These are phyloP conservation scores for Drepanosiphum platanoidis DNA, from an alignment of 2,888 invertebrate species.

Conservation along the genomic window DNA sequence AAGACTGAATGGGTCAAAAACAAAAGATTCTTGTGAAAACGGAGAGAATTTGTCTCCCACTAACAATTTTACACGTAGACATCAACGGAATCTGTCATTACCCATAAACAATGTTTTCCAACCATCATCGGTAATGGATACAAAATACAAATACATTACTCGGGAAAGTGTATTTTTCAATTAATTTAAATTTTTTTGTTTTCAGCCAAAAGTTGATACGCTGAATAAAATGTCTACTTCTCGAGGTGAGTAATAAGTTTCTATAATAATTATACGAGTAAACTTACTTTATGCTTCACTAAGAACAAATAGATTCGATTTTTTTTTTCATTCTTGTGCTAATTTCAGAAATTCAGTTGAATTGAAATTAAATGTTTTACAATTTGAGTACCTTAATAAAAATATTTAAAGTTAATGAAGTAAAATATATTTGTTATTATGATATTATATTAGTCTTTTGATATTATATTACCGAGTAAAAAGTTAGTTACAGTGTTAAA, in stretches of 20 bases:
- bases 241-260: constrained; percentile 15
- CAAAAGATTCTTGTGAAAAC: constrained; percentile 24
- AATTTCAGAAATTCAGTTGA: too few relatives aligned
- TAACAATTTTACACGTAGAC: constrained; percentile 21
- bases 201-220: constrained; percentile 24
- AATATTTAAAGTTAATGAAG: neutral
- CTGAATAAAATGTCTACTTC: constrained; percentile 10
- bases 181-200: neutral
- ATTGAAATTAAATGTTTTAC: too few relatives aligned
- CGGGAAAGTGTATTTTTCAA: too few relatives aligned
- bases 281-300: too few relatives aligned
- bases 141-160: neutral
- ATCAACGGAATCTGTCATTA: constrained; percentile 54
- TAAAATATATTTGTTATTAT: neutral
- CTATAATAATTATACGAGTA: too few relatives aligned
- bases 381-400: neutral
- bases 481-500: too few relatives aligned
- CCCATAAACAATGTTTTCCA: constrained; percentile 46
- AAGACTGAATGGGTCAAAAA: constrained; percentile 44
- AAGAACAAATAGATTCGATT: too few relatives aligned
- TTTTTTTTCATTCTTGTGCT: too few relatives aligned
- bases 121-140: constrained; percentile 32
- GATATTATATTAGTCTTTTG: too few relatives aligned
- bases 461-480: too few relatives aligned
- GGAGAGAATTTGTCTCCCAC: neutral